A percentile compares a stretch with the other conserved stretches of the same genome.
Evolutionary conservation across 1,140 invertebrate genomes (phyloP).

Genomic region (Idris sp.): DNA sequence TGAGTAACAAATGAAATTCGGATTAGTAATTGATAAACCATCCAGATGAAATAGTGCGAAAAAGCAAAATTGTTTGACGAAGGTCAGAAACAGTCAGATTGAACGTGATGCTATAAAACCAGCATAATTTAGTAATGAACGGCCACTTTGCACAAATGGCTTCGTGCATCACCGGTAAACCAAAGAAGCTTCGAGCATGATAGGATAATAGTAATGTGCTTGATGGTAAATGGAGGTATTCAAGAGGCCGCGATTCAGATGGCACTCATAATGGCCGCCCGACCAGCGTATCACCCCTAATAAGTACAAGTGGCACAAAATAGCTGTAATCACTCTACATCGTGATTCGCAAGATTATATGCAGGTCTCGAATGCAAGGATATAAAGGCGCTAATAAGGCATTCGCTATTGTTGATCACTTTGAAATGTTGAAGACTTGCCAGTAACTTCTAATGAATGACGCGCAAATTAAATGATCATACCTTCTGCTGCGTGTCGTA

Average conservation of each 20-base stretch:
- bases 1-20: no score
- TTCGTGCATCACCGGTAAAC: conserved; percentile 73
- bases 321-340: conserved; percentile 77
- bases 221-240: conserved; percentile 79
- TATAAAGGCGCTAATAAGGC: conserved; percentile 63
- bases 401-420: conserved; percentile 62
- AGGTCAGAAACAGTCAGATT: conserved; percentile 66
- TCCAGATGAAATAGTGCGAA: conserved; percentile 32
- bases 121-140: conserved; percentile 78
- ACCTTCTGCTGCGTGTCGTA: conserved; percentile 16
- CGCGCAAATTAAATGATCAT: conserved; percentile 45
- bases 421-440: conserved; percentile 55
- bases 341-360: conserved; percentile 73
- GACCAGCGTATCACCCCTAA: conserved; percentile 76
- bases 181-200: conserved; percentile 75
- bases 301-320: conserved; percentile 79
- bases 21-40: no score
- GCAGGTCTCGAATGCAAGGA: conserved; percentile 56
- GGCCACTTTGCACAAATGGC: conserved; percentile 78
- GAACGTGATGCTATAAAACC: conserved; percentile 75
- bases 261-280: conserved; percentile 76
- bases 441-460: conserved; percentile 53
- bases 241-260: conserved; percentile 77
- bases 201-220: conserved; percentile 80
- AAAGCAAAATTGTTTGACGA: conserved; percentile 64